A percentile compares a stretch with the other conserved stretches of the same genome.
Conservation (phyloP, 2,113 vertebrate species). For the Spheniscus mendiculus region DNA sequence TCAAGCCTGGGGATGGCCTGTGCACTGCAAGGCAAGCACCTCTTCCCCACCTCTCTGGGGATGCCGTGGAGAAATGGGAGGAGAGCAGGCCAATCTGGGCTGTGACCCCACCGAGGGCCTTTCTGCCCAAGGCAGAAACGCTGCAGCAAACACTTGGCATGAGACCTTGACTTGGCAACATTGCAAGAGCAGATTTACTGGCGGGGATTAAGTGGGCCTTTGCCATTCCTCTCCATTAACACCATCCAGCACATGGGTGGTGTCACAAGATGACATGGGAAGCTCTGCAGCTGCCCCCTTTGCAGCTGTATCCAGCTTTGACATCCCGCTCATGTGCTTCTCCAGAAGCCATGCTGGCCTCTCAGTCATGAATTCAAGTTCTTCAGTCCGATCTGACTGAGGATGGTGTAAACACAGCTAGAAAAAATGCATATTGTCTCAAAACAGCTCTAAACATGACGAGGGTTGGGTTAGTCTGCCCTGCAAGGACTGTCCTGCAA, state of each 20-base stretch:
- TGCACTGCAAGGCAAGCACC: not conserved
- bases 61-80: not conserved
- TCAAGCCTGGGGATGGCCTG: not conserved
- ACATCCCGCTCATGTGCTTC: not conserved
- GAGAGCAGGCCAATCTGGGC: not conserved
- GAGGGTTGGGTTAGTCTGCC: not conserved
- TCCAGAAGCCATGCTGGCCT: not conserved
- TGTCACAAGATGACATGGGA: not conserved
- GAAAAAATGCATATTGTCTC: not conserved
- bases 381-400: not conserved
- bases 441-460: not conserved
- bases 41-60: not conserved
- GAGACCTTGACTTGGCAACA: not conserved
- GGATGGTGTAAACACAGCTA: not conserved
- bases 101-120: not conserved
- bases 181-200: not conserved
- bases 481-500: not conserved
- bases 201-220: not conserved
- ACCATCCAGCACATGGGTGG: not conserved
- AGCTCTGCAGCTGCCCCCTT: not conserved
- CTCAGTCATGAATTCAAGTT: not conserved
- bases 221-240: conserved; percentile 32
- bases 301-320: not conserved
- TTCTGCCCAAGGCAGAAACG: not conserved
- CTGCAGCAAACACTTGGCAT: not conserved